Conservation (phyloP, 2,888 invertebrate species). For the Microdon myrmicae region DNA sequence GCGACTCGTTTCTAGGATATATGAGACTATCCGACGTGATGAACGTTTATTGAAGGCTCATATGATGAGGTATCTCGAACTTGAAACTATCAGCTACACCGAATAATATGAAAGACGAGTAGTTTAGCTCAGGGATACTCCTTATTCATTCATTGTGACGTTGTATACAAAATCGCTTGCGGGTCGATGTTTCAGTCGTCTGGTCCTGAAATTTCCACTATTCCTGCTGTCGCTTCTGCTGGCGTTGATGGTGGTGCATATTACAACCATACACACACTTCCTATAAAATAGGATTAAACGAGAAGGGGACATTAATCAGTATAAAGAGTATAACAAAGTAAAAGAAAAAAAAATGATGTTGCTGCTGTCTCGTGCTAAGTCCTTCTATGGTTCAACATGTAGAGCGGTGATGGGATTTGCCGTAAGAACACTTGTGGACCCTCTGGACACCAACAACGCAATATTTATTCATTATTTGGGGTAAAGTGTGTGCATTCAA, state of each 20-base stretch:
- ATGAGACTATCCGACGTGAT: no score
- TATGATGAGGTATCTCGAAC: no score
- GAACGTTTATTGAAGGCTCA: no score
- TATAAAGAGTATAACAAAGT: constrained; percentile 29
- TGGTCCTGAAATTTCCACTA: no score
- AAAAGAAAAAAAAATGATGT: no score
- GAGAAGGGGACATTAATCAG: constrained; percentile 44
- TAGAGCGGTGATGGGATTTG: constrained; percentile 27
- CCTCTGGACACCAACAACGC: constrained; percentile 24
- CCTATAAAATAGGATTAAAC: constrained; percentile 48
- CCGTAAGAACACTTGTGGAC: constrained; percentile 44
- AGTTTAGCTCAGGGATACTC: constrained; percentile 26
- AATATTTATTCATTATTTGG: constrained; percentile 49
- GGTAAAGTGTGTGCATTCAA: constrained; percentile 29
- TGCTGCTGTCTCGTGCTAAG: constrained; percentile 27
- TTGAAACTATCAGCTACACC: no score
- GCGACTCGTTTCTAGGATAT: no score
- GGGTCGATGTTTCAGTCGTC: no score
- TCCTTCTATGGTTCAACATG: constrained; percentile 1
- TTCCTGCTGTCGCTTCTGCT: constrained; percentile 37
- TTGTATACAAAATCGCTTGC: constrained; percentile 17
- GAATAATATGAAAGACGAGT: constrained; percentile 36
- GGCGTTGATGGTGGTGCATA: constrained; percentile 31
- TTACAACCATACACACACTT: no score
- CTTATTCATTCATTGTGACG: constrained; percentile 29